Base-by-base conservation (phyloP, 2,888 invertebrate species). In the Atrina japonica region DNA sequence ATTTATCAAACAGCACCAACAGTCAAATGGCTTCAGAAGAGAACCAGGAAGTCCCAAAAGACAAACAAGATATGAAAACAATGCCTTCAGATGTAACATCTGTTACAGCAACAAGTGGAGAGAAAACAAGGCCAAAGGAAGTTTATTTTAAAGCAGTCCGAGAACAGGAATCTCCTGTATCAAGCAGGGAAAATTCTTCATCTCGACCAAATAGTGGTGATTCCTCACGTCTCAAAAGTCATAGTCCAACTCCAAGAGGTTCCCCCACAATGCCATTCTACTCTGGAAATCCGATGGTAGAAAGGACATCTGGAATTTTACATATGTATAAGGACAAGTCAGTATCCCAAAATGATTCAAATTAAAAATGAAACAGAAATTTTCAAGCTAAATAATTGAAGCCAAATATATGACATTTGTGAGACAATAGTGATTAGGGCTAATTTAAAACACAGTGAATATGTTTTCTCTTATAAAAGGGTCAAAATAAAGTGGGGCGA, bases 241-340 rank as follows among this genome's bases (percentile, higher is more conserved):
- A 85, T 73, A 87, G 86, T 56, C 85, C 86, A 3, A 78, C 82
- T 18, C 66, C 76, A 0, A 76, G 75, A n/a, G 67, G 63, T 18
- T 66, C 81, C 6, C 80, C 86, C n/a, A 77, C 90, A 5, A 88
- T 92, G 16, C 88, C 88, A 43, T 98, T 97, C 91, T 96, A 96
- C 83, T 97, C 96, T 83, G 99, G 99, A 3, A 99, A 99, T 92
- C 99, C 98, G 0, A 94, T 95, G 84, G 97, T 99, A 0, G 99
- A 99, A 91, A 95, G 97, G 41, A 98, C 98, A 0, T 97, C 97
- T 90, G 99, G 99, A 45, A 95, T 99, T 55, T 92, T 99, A 69
- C 99, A 99, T 93, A 92, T 99, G 23, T 99, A 97, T 90, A 99
- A 98, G 90, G 97, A 98, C 90, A 97, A 97, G 98, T 98, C 91